Percentiles rank a stretch among this genome's conserved stretches.
Evolutionary conservation across 2,797 vertebrate species (phyloP).

Genomic region (Lateolabrax maculatus): DNA sequence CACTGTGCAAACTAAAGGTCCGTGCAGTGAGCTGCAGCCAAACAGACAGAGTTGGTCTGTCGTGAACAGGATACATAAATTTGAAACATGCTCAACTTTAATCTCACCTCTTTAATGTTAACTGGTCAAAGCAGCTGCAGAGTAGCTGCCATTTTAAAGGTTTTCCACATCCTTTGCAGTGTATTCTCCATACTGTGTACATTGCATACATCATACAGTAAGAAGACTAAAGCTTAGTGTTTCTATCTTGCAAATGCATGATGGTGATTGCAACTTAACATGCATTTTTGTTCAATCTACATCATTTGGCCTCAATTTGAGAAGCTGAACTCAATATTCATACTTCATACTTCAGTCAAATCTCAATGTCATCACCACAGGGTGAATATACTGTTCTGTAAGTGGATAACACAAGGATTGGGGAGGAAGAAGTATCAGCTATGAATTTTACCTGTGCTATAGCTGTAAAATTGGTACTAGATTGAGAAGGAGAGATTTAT

Average conservation of each 20-base stretch:
- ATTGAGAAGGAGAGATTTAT: too few relatives aligned
- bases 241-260: conserved; percentile 29
- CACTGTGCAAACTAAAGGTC: conserved; percentile 61
- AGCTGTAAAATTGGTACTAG: not conserved
- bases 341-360: conserved; percentile 3
- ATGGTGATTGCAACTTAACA: not conserved
- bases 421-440: not conserved
- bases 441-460: not conserved
- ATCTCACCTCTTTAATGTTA: conserved; percentile 52
- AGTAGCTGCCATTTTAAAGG: conserved; percentile 4
- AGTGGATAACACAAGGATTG: not conserved
- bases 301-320: not conserved
- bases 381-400: not conserved
- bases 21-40: conserved; percentile 26
- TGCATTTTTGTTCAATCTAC: not conserved
- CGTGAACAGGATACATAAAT: conserved; percentile 66
- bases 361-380: not conserved
- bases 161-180: conserved; percentile 51
- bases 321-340: not conserved
- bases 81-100: conserved; percentile 54
- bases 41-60: conserved; percentile 48
- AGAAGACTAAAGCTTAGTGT: conserved; percentile 27
- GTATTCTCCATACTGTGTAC: conserved; percentile 37
- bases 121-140: conserved; percentile 35
- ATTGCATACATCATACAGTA: conserved; percentile 22